A percentile compares a stretch with the other conserved stretches of the same genome.
Evolutionary conservation across 2,888 invertebrate species (phyloP).

Genomic region (Ormyrus labotus): DNA sequence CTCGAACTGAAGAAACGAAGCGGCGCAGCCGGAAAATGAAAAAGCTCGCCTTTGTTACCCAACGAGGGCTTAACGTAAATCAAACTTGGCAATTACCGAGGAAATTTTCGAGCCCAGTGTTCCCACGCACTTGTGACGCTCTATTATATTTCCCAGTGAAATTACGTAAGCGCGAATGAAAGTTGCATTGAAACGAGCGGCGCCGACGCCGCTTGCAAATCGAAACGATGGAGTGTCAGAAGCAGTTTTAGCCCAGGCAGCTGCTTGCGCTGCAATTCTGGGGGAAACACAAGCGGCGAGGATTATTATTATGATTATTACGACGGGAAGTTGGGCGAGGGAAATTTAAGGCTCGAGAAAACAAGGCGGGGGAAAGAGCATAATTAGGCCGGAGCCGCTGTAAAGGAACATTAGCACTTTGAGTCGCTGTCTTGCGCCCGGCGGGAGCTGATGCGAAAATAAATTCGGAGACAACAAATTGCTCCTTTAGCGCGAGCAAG

Average conservation of each 20-base stretch:
- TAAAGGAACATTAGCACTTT: constrained; percentile 35
- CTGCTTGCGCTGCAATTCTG: constrained; percentile 15
- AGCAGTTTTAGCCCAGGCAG: constrained; percentile 18
- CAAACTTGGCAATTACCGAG: no score
- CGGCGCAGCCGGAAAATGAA: no score
- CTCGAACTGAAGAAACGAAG: no score
- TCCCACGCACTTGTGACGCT: background rate
- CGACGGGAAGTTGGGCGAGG: background rate
- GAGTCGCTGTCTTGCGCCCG: background rate
- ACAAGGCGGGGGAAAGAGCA: constrained; percentile 3
- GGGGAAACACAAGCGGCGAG: constrained; percentile 7
- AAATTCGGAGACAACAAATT: constrained; percentile 48
- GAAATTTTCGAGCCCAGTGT: no score
- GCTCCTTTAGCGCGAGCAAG: constrained; percentile 23
- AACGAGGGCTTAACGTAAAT: no score
- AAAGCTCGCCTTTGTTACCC: no score
- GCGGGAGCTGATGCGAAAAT: constrained; percentile 17
- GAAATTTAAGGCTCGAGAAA: constrained; percentile 22
- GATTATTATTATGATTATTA: constrained; percentile 35
- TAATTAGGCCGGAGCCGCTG: constrained; percentile 31
- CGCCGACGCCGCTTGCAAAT: constrained; percentile 14
- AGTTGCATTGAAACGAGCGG: constrained; percentile 17
- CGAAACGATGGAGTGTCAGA: constrained; percentile 42
- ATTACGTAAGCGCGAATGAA: constrained; percentile 30
- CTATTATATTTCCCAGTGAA: constrained; percentile 16